Conservation (phyloP, 2,797 vertebrate genomes). For the Myoxocephalus aenaeus region DNA sequence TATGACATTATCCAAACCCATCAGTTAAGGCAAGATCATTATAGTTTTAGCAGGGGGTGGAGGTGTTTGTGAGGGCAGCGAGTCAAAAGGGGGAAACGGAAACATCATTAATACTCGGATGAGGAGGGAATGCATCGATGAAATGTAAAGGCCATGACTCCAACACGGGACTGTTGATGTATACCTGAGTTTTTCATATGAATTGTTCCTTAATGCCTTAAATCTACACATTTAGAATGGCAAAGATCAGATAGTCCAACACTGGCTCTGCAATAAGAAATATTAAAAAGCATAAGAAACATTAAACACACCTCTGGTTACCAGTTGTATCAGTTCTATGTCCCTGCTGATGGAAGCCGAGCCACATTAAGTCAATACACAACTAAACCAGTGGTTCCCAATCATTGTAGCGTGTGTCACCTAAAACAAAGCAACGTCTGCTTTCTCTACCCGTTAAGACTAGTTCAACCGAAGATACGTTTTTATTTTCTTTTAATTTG, state of each 20-base stretch:
- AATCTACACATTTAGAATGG: not conserved
- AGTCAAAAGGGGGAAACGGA: slow-evolving; percentile 41
- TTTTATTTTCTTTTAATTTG: not conserved
- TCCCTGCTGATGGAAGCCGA: not conserved
- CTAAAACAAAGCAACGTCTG: not conserved
- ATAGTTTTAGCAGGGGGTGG: slow-evolving; percentile 38
- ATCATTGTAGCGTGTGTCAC: not conserved
- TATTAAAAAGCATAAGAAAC: not conserved
- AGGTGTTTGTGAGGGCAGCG: slow-evolving; percentile 43
- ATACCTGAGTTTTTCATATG: slow-evolving; percentile 6
- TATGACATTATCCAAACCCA: slow-evolving; percentile 66
- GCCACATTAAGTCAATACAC: not conserved
- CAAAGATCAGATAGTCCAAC: not conserved
- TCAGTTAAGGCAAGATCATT: slow-evolving; percentile 67
- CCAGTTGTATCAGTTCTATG: not conserved
- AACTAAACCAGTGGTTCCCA: not conserved
- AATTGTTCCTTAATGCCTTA: slow-evolving; percentile 40
- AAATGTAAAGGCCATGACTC: not conserved
- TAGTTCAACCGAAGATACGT: not conserved
- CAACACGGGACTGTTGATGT: not conserved
- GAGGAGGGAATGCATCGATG: slow-evolving; percentile 9
- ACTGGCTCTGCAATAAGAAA: not conserved
- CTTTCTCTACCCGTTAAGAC: not conserved
- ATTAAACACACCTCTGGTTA: not conserved
- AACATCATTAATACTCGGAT: slow-evolving; percentile 9